A percentile compares a stretch with the other conserved stretches of the same genome.
Conservation (phyloP, 2,113 vertebrate genomes). For the Aphyosemion australe region DNA sequence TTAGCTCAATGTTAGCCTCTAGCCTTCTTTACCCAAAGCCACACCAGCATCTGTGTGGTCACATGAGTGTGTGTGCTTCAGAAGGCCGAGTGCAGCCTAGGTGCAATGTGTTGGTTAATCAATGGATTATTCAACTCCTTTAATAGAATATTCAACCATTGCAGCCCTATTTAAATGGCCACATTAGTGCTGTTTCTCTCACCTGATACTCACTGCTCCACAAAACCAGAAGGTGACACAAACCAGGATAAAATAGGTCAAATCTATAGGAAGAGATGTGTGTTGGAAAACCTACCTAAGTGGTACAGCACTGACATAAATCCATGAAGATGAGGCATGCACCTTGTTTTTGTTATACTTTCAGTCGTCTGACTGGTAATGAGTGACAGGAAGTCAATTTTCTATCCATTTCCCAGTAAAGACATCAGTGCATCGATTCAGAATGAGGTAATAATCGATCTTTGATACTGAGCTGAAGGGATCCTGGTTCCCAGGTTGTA, state of each 20-base stretch:
- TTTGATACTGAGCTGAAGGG: conserved; percentile 55
- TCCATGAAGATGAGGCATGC: not conserved
- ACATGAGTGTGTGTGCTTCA: no score
- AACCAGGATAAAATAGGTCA: conserved; percentile 36
- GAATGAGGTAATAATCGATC: conserved; percentile 59
- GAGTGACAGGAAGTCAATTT: conserved; percentile 39
- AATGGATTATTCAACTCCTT: no score
- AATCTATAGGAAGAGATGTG: conserved; percentile 18
- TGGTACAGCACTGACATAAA: not conserved
- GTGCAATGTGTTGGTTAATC: no score
- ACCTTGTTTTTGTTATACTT: conserved; percentile 16
- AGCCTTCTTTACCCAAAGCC: no score
- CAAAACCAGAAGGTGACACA: conserved; percentile 19
- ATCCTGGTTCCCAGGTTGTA: conserved; percentile 33
- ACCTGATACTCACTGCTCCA: conserved; percentile 14
- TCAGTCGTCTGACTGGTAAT: conserved; percentile 24
- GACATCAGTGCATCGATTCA: conserved; percentile 38
- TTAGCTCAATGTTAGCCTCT: no score
- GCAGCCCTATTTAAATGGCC: no score
- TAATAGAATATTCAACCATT: no score
- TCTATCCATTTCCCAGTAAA: conserved; percentile 56
- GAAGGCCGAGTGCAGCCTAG: no score
- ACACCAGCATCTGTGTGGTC: no score
- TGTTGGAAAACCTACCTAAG: no score
- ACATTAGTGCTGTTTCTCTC: not conserved